Evolutionary conservation across 1,140 invertebrate genomes (phyloP).

Genomic region (Cherax quadricarinatus): DNA sequence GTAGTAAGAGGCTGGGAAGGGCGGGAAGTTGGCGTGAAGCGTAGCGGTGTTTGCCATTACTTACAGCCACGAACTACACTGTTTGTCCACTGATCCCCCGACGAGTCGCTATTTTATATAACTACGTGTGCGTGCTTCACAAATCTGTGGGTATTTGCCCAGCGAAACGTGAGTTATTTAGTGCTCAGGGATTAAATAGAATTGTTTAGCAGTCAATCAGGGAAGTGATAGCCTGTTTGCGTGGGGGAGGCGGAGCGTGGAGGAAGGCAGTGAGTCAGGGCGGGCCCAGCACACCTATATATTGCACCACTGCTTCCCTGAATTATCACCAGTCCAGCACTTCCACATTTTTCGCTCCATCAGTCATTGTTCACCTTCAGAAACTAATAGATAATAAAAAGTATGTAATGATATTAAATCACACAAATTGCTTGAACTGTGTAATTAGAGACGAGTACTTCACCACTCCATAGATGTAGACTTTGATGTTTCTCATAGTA

Average conservation of each 20-base stretch:
- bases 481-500: too few relatives aligned
- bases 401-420: too few relatives aligned
- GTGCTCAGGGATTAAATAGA: slow-evolving; percentile 46
- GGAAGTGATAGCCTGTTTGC: slow-evolving; percentile 54
- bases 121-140: slow-evolving; percentile 49
- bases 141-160: slow-evolving; percentile 40
- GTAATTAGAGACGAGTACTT: too few relatives aligned
- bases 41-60: slow-evolving; percentile 24
- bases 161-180: slow-evolving; percentile 47
- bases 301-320: too few relatives aligned
- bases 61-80: not conserved
- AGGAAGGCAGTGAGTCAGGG: not conserved
- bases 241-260: slow-evolving; percentile 24
- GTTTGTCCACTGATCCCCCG: slow-evolving; percentile 22
- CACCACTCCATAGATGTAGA: too few relatives aligned
- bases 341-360: too few relatives aligned
- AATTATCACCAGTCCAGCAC: too few relatives aligned
- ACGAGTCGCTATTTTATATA: slow-evolving; percentile 33
- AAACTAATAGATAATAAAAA: too few relatives aligned
- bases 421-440: too few relatives aligned
- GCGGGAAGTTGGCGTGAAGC: not conserved
- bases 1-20: not conserved
- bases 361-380: too few relatives aligned
- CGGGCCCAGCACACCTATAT: not conserved
- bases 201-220: slow-evolving; percentile 53